Base-by-base conservation (phyloP, 2,797 vertebrate species). In the Morelia viridis region DNA sequence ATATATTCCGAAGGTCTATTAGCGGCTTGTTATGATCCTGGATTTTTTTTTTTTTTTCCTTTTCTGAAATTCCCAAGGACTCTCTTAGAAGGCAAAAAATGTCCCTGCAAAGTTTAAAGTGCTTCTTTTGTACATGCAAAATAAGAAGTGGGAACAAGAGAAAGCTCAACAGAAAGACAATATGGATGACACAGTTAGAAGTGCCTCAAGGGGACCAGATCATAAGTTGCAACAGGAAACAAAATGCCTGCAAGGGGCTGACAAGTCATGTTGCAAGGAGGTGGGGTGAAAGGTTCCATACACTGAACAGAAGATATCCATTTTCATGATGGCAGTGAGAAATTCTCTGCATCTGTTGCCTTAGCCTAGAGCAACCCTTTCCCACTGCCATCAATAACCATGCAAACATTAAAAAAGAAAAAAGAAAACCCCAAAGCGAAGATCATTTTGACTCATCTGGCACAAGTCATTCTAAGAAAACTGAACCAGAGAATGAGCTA, bases 171-270 rank as follows among this genome's bases (percentile, higher is more conserved):
- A 83, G 8, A 89, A 65, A 92, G 71, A 93, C 46, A 94, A 93
- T 91, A 94, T n/a, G 46, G 50, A 94, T 93, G 93, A 90, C 64
- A 93, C 95, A 19, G 91, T 93, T 93, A 92, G 58, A 93, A 84
- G 35, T 89, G 7, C 46, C 58, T 90, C 62, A 28, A 94, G n/a
- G 64, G 57, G 85, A 89, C 88, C 94, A 95, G 90, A 95, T 85
- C 90, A 92, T 91, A 90, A n/a, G 83, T 90, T 93, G 65, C 88
- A 65, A 94, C 65, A 94, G 62, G 17, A 92, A 91, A 90, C 64
- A 95, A 60, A 93, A 93, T 46, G 4, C 87, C 89, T 95, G 80
- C 89, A 89, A 91, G 89, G 86, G 92, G 85, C 3, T 87, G 92
- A 24, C 12, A 68, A 93, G 76, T 68, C 92, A 92, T 65, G 60